phyloP scores from a whole-genome alignment of 1,140 invertebrate genomes.

The Phenacoccus solenopsis region DNA sequence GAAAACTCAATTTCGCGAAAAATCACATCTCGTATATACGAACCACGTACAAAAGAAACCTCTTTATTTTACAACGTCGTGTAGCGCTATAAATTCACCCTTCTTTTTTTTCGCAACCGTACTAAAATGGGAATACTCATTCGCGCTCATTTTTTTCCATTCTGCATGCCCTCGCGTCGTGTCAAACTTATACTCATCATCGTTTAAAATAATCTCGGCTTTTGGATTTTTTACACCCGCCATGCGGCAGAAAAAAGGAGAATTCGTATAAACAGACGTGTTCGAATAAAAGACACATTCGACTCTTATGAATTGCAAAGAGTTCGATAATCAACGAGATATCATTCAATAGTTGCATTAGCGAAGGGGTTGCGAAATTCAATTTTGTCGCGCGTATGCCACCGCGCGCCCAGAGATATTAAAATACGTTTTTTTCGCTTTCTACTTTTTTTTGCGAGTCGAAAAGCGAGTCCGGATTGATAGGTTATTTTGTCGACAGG shows the following conservation, averaged over 20 bases:
- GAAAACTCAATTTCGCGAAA: too few species aligned
- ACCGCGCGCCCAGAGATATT: neutral
- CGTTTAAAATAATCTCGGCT: neutral
- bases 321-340: neutral
- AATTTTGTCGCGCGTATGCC: neutral
- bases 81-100: too few species aligned
- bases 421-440: neutral
- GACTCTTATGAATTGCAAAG: neutral
- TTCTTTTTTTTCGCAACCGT: too few species aligned
- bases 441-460: too few species aligned
- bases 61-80: too few species aligned
- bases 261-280: neutral
- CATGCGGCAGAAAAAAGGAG: neutral
- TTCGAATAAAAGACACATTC: neutral
- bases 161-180: neutral
- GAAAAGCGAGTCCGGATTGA: neutral
- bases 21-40: too few species aligned
- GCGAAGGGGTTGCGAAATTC: neutral
- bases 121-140: too few species aligned
- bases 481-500: neutral
- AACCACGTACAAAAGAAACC: too few species aligned
- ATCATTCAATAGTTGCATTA: neutral
- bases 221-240: neutral
- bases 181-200: neutral
- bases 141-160: neutral